phyloP scores from a whole-genome alignment of 2,888 invertebrate species.

The Catocala fraxini region DNA sequence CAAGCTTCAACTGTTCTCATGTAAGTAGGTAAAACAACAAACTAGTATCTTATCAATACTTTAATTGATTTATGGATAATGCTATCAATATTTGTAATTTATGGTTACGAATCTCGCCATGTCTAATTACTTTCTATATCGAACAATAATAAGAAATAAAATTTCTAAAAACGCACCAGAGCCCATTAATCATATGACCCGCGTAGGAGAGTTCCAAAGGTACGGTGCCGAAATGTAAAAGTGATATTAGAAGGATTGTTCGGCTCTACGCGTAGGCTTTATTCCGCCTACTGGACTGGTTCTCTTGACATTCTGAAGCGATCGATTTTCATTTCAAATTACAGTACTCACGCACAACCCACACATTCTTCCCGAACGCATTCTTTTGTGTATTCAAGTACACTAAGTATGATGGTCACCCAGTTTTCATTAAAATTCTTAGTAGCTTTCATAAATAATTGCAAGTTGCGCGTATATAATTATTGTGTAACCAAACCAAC shows the following conservation, averaged over 20 bases:
- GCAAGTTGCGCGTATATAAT: conserved; percentile 18
- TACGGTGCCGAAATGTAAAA: conserved; percentile 61
- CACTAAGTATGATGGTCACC: conserved; percentile 63
- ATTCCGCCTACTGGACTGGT: conserved; percentile 80
- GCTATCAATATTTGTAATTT: conserved; percentile 24
- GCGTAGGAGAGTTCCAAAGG: conserved; percentile 65
- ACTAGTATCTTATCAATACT: conserved; percentile 18
- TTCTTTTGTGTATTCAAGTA: conserved; percentile 70
- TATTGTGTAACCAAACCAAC: conserved; percentile 21
- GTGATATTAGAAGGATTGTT: conserved; percentile 64
- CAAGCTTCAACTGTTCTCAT: conserved; percentile 34
- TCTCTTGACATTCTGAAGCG: conserved; percentile 73
- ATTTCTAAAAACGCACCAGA: conserved; percentile 28
- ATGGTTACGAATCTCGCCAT: conserved; percentile 21
- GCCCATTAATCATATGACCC: conserved; percentile 60
- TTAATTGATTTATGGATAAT: conserved; percentile 30
- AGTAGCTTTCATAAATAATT: conserved; percentile 34
- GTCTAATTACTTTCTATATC: conserved; percentile 30
- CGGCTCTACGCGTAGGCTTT: conserved; percentile 69
- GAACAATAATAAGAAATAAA: conserved; percentile 25
- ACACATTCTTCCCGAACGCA: conserved; percentile 71
- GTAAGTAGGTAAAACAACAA: conserved; percentile 19
- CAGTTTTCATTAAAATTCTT: conserved; percentile 63
- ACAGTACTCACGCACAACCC: conserved; percentile 69
- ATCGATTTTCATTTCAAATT: conserved; percentile 84